These are phyloP conservation scores for Anableps anableps DNA, from an alignment of 2,797 vertebrate genomes.

Conservation along the genomic window DNA sequence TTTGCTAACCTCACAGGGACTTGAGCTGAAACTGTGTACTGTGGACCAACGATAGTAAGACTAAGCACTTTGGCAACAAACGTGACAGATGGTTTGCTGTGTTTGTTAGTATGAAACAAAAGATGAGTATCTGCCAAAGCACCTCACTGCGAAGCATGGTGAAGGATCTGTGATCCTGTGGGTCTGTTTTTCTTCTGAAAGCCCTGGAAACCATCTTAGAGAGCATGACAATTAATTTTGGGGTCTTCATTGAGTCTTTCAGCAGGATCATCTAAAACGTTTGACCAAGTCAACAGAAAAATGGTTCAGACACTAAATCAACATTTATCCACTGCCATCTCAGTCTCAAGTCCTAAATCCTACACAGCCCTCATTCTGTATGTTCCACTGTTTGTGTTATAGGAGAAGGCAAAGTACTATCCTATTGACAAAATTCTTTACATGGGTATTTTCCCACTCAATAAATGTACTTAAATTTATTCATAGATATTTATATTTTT, in stretches of 20 bases:
- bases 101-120: neutral
- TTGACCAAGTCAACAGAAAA: no score
- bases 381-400: neutral
- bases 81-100: neutral
- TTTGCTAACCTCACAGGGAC: neutral
- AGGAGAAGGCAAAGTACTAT: neutral
- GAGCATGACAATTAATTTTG: no score
- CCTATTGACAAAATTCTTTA: no score
- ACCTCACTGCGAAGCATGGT: neutral
- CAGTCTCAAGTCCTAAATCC: no score
- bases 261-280: no score
- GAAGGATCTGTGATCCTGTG: neutral
- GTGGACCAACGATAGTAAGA: neutral
- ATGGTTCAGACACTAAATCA: no score
- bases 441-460: neutral
- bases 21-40: neutral
- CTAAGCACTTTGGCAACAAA: neutral
- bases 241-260: no score
- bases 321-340: no score
- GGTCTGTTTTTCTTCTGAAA: neutral
- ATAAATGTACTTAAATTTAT: neutral
- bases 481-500: neutral
- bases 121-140: neutral
- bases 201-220: no score
- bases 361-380: neutral